Percentiles rank a stretch among this genome's conserved stretches.
phyloP scores from a whole-genome alignment of 1,140 invertebrate species.

The Dinoponera quadriceps region DNA sequence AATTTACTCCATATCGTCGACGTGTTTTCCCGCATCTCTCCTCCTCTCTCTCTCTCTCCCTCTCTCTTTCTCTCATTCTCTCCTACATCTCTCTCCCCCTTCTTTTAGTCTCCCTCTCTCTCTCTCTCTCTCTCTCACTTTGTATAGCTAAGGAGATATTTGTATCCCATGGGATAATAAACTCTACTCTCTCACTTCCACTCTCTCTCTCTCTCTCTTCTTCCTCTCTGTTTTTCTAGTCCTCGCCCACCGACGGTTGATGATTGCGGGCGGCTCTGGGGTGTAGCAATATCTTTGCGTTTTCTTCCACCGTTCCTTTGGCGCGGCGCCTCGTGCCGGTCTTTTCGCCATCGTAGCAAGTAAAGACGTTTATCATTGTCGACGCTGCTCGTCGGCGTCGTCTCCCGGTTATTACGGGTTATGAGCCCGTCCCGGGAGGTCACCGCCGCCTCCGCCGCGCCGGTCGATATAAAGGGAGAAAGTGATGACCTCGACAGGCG shows the following conservation, averaged over 20 bases:
- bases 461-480: slow-evolving; percentile 64
- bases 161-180: no score
- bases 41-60: not conserved
- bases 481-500: slow-evolving; percentile 63
- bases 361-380: slow-evolving; percentile 70
- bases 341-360: slow-evolving; percentile 59
- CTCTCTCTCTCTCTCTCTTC: not conserved
- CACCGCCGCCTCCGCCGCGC: not conserved
- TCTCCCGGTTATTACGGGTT: slow-evolving; percentile 59
- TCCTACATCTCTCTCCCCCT: no score
- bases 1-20: slow-evolving; percentile 60
- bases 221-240: not conserved
- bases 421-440: slow-evolving; percentile 34
- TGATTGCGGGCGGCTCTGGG: not conserved
- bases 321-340: slow-evolving; percentile 4
- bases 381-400: slow-evolving; percentile 52
- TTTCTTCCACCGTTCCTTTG: slow-evolving; percentile 19
- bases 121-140: not conserved
- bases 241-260: not conserved
- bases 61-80: not conserved
- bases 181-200: no score
- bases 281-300: slow-evolving; percentile 59
- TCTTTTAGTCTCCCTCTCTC: not conserved
- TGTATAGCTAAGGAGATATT: no score
- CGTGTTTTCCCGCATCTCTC: slow-evolving; percentile 27